These are phyloP conservation scores for Tetramorium simillimum DNA, from an alignment of 1,140 invertebrate genomes.

Conservation along the genomic window DNA sequence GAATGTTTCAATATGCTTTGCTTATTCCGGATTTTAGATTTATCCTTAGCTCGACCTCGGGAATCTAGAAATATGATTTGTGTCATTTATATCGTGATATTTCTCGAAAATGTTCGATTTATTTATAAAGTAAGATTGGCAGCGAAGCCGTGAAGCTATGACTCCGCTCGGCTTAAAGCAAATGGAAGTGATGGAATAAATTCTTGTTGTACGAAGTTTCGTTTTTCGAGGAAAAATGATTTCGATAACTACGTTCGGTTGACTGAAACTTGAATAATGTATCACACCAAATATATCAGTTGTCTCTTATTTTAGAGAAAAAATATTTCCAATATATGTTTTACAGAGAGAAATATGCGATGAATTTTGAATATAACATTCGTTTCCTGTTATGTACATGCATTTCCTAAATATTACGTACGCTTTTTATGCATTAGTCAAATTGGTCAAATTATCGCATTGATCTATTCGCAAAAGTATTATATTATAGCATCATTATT, in stretches of 20 bases:
- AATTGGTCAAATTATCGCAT: not conserved
- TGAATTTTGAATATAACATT: not conserved
- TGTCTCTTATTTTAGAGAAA: not conserved
- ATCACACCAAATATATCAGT: not conserved
- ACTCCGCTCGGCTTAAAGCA: not conserved
- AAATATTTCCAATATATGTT: not conserved
- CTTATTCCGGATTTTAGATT: not conserved
- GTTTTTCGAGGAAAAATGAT: not conserved
- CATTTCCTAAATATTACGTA: not conserved
- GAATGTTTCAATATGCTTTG: not conserved
- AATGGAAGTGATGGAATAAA: not conserved
- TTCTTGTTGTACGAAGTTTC: not conserved
- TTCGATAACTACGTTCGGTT: not conserved
- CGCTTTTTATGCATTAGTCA: not conserved
- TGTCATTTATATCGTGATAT: not conserved
- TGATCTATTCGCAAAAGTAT: not conserved
- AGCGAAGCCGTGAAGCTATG: too few species aligned
- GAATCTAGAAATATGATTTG: not conserved
- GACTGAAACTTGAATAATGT: not conserved
- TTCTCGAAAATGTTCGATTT: too few species aligned
- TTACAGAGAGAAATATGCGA: not conserved
- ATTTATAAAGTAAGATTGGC: not conserved
- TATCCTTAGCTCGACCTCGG: not conserved
- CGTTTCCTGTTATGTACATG: not conserved
- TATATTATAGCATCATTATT: not conserved